Conservation (phyloP, 2,888 invertebrate genomes). For the Caenorhabditis sulstoni region DNA sequence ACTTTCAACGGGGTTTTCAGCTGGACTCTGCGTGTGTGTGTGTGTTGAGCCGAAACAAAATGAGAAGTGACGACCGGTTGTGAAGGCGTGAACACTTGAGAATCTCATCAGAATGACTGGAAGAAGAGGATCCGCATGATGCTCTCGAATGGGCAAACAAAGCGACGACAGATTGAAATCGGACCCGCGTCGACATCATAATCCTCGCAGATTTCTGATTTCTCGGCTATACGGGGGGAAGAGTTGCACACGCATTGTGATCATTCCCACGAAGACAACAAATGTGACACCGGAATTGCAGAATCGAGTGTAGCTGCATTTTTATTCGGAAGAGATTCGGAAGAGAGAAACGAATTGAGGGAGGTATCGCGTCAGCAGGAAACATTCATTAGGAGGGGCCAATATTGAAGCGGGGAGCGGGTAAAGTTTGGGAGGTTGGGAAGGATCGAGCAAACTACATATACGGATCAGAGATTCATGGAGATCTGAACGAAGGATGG, state of each 20-base stretch:
- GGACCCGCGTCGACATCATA: constrained; percentile 21
- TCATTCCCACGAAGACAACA: constrained; percentile 30
- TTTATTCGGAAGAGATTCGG: neutral
- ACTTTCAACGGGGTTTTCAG: neutral
- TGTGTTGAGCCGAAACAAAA: no score
- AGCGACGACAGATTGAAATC: constrained; percentile 18
- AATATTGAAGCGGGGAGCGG: constrained; percentile 1
- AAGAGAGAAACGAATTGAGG: neutral
- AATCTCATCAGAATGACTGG: constrained; percentile 17
- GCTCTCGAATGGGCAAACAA: constrained; percentile 32
- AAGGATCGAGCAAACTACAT: neutral
- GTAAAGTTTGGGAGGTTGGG: neutral
- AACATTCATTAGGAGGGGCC: no score
- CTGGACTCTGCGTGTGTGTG: neutral
- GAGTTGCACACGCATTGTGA: neutral
- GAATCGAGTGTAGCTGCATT: constrained; percentile 10
- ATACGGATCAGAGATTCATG: no score
- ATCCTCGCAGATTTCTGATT: constrained; percentile 35
- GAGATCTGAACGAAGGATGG: no score
- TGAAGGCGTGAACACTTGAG: constrained; percentile 23
- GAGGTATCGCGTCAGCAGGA: no score
- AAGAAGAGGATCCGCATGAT: constrained; percentile 28
- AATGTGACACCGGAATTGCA: no score
- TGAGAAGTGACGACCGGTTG: neutral
- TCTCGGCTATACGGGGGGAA: constrained; percentile 5